Evolutionary conservation across 2,888 invertebrate genomes (phyloP).

Genomic region (Tiliacea aurago): DNA sequence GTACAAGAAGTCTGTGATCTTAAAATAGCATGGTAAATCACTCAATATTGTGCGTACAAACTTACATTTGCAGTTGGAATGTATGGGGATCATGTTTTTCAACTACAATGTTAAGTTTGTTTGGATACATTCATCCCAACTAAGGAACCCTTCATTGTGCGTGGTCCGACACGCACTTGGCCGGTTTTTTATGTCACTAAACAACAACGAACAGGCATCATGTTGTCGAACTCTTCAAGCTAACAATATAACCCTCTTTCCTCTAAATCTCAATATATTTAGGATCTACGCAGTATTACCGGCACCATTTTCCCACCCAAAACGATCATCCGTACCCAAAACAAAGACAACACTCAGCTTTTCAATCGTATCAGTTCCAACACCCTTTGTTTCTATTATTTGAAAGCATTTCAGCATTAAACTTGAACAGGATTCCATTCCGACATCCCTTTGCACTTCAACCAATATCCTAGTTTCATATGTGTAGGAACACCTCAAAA

Average conservation of each 20-base stretch:
- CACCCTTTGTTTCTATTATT: conserved; percentile 44
- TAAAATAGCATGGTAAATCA: too few species aligned
- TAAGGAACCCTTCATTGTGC: too few species aligned
- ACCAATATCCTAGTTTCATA: conserved; percentile 38
- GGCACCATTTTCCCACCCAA: background rate
- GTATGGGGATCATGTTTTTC: too few species aligned
- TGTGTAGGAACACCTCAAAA: conserved; percentile 35
- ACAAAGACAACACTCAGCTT: conserved; percentile 2
- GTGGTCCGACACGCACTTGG: too few species aligned
- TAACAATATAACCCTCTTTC: background rate
- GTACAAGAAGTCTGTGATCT: too few species aligned
- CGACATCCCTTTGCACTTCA: conserved; percentile 44
- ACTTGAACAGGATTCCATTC: conserved; percentile 39
- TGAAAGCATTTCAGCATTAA: conserved; percentile 58
- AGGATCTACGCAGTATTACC: background rate
- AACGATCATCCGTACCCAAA: conserved; percentile 7
- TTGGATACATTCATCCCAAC: too few species aligned
- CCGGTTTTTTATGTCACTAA: background rate
- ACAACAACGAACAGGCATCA: background rate
- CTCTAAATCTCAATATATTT: background rate
- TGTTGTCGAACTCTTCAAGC: background rate
- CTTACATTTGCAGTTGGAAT: too few species aligned
- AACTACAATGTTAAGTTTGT: too few species aligned
- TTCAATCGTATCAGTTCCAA: conserved; percentile 8
- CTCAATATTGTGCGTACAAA: too few species aligned